phyloP scores from a whole-genome alignment of 2,113 vertebrate species.

The Dasyprocta punctata region DNA sequence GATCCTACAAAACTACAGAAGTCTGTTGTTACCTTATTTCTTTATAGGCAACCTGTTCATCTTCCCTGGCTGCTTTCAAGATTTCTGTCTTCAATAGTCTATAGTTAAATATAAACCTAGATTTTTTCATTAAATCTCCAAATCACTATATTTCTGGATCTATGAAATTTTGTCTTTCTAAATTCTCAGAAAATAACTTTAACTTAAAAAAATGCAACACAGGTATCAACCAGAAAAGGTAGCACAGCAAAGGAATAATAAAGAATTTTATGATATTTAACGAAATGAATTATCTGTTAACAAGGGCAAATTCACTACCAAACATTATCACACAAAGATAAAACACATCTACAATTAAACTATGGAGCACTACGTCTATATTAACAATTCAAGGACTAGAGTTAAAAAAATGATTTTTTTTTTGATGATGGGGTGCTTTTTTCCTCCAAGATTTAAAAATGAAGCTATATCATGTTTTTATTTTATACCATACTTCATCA shows the following conservation, averaged over 20 bases:
- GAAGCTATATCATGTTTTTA: not conserved
- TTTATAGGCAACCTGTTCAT: too few relatives aligned
- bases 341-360: not conserved
- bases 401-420: not conserved
- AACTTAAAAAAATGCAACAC: conserved; percentile 4
- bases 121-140: not conserved
- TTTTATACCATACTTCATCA: not conserved
- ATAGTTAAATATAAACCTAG: too few relatives aligned
- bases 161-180: not conserved
- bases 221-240: not conserved
- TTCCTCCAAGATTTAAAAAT: not conserved
- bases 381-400: not conserved
- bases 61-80: too few relatives aligned
- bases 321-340: conserved; percentile 2
- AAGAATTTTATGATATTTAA: not conserved
- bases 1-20: too few relatives aligned
- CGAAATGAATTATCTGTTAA: not conserved
- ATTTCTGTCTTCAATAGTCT: too few relatives aligned
- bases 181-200: conserved; percentile 9
- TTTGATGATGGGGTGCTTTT: not conserved
- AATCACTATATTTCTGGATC: not conserved
- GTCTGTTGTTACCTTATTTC: too few relatives aligned
- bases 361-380: not conserved
- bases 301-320: not conserved
- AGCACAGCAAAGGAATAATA: not conserved